phyloP scores from a whole-genome alignment of 2,888 invertebrate genomes.

The Phyllotreta cruciferae region DNA sequence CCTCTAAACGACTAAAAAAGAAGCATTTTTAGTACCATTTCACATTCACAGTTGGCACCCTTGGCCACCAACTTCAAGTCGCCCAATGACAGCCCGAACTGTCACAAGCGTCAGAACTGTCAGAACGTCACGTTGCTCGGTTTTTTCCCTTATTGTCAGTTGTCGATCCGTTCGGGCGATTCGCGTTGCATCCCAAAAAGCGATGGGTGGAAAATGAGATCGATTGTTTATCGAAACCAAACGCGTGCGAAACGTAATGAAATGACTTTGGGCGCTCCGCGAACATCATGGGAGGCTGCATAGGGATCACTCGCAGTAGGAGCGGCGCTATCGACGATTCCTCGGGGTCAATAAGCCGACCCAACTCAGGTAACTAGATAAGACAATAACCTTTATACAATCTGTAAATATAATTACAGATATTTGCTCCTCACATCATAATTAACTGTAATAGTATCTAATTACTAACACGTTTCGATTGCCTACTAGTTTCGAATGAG shows the following conservation, averaged over 20 bases:
- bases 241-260: conserved; percentile 53
- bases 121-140: conserved; percentile 14
- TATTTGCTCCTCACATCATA: too few species aligned
- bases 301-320: conserved; percentile 82
- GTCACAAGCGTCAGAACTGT: conserved; percentile 21
- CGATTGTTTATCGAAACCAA: conserved; percentile 43
- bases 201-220: conserved; percentile 58
- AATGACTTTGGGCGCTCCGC: conserved; percentile 61
- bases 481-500: neutral
- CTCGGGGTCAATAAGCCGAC: conserved; percentile 80
- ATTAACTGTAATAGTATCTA: too few species aligned
- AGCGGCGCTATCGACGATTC: conserved; percentile 83
- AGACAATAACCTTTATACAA: conserved; percentile 40
- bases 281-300: conserved; percentile 86
- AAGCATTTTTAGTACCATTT: too few species aligned
- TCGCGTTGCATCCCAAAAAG: conserved; percentile 36
- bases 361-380: conserved; percentile 82
- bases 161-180: conserved; percentile 29
- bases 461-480: neutral
- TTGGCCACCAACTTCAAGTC: conserved; percentile 10
- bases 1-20: too few species aligned
- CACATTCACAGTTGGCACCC: conserved; percentile 10
- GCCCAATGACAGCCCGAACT: neutral
- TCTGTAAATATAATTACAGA: neutral
- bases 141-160: conserved; percentile 37